Evolutionary conservation across 2,888 invertebrate genomes (phyloP).

Genomic region (Ectemnius cavifrons): DNA sequence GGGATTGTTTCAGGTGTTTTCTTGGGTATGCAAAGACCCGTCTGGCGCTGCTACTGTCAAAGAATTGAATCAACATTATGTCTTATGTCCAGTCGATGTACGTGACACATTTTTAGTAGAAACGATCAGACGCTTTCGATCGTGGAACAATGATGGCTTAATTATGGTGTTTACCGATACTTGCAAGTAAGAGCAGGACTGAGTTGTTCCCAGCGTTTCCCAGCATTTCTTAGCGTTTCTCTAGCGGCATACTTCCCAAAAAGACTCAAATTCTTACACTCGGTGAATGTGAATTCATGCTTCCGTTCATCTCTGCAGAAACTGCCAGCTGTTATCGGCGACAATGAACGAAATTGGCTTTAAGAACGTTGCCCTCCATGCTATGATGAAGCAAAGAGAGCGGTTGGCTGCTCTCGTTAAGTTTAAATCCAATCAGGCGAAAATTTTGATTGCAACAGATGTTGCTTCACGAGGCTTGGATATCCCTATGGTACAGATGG

Average conservation of each 20-base stretch:
- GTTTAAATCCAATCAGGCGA: conserved; percentile 93
- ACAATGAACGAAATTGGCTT: conserved; percentile 92
- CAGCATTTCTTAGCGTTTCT: neutral
- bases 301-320: conserved; percentile 79
- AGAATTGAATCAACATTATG: conserved; percentile 93
- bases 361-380: conserved; percentile 94
- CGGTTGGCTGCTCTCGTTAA: conserved; percentile 90
- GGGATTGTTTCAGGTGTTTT: conserved; percentile 69
- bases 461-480: conserved; percentile 98
- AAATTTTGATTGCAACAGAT: conserved; percentile 96
- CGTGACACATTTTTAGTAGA: conserved; percentile 95
- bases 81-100: conserved; percentile 93
- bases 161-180: conserved; percentile 97
- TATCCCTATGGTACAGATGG: conserved; percentile 96
- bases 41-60: conserved; percentile 90
- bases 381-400: conserved; percentile 93
- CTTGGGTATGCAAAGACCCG: conserved; percentile 81
- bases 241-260: too few relatives aligned
- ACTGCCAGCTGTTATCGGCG: conserved; percentile 94
- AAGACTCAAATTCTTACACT: too few relatives aligned
- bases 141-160: conserved; percentile 86
- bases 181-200: conserved; percentile 86
- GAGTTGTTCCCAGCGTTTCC: neutral
- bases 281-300: neutral
- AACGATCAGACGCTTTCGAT: conserved; percentile 87